These are phyloP conservation scores for Brachyptera risi DNA, from an alignment of 2,888 invertebrate species.

Conservation along the genomic window DNA sequence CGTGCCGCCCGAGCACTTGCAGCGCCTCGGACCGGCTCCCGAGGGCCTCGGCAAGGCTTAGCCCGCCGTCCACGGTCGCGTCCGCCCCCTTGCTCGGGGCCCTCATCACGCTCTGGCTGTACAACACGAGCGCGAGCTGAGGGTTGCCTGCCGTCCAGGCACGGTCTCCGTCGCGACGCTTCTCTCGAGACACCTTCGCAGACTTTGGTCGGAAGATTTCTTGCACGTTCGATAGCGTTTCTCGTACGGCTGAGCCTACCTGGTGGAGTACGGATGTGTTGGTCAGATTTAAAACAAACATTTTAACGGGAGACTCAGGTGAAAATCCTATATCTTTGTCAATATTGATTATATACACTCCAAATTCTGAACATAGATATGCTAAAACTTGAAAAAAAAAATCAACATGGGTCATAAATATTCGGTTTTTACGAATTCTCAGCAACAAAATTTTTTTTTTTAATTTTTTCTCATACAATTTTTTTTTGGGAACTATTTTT, in stretches of 20 bases:
- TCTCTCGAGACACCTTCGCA: constrained; percentile 55
- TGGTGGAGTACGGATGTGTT: too few species aligned
- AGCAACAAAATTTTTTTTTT: too few species aligned
- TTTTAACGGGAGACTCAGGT: too few species aligned
- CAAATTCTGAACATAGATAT: too few species aligned
- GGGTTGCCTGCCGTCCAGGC: constrained; percentile 53
- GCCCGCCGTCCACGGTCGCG: constrained; percentile 55
- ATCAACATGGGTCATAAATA: too few species aligned
- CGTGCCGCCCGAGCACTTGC: constrained; percentile 53
- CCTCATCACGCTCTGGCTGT: constrained; percentile 68
- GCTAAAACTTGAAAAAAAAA: too few species aligned
- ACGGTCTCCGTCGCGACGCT: constrained; percentile 59
- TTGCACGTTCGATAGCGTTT: constrained; percentile 61
- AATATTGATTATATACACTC: too few species aligned
- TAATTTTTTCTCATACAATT: too few species aligned
- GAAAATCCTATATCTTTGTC: too few species aligned
- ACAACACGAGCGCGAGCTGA: constrained; percentile 57
- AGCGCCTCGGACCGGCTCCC: constrained; percentile 64
- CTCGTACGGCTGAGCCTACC: constrained; percentile 42
- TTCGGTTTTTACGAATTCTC: too few species aligned
- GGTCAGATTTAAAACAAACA: too few species aligned
- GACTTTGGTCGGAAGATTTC: constrained; percentile 65
- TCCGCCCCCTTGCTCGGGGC: constrained; percentile 54
- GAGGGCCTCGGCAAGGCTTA: constrained; percentile 59
- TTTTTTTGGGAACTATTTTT: too few species aligned